Evolutionary conservation across 30 jellyfish, hydroid and myxozoan genomes (phyloP), one percentile per base, ranked within the genome.

Genomic region (Chironex yamaguchii): DNA sequence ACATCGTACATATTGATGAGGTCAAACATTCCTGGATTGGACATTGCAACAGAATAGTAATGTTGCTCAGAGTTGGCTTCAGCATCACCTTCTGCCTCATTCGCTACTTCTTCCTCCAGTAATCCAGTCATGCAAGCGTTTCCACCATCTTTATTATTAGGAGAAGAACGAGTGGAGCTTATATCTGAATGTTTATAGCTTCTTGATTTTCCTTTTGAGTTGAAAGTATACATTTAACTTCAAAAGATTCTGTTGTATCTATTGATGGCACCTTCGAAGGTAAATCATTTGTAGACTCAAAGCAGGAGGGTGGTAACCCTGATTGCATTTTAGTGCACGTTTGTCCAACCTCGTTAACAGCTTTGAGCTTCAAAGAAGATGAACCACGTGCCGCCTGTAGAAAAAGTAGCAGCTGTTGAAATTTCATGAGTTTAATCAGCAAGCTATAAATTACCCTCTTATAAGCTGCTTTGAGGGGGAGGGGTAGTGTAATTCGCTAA

Each of bases 21-120:
- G 17, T 42, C 58, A 71, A 71, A 34, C 77, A 34, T 35, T 71
- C 85, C 85, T 35, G 85, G 85, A n/a, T 71, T 34, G 17, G 85
- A 0, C n/a, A 34, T 71, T 0, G 48, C 75, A 29, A 11, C 30
- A 71, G 4, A 71, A 71, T 71, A 3, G 1, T 71, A 9, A 67
- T 71, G 17, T 42, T 9, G 58, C 25, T 34, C 69, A 29, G 85
- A 71, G 9, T 71, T 27, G 85, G 42, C 34, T 34, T 42, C 22
- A 71, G 76, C 35, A 71, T 69, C 4, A 71, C 84, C 31, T 71
- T 71, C 29, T 34, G 0, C 25, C 36, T 71, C 85, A 71, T 71
- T 17, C 17, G 17, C 58, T 6, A 42, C 58, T 42, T 42, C 58
- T 6, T 17, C 58, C 17, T 42, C 58, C 13, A 42, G 58, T 42